These are phyloP conservation scores for Drosophila nigritarsus DNA, from an alignment of 2,888 invertebrate species.

Conservation along the genomic window DNA sequence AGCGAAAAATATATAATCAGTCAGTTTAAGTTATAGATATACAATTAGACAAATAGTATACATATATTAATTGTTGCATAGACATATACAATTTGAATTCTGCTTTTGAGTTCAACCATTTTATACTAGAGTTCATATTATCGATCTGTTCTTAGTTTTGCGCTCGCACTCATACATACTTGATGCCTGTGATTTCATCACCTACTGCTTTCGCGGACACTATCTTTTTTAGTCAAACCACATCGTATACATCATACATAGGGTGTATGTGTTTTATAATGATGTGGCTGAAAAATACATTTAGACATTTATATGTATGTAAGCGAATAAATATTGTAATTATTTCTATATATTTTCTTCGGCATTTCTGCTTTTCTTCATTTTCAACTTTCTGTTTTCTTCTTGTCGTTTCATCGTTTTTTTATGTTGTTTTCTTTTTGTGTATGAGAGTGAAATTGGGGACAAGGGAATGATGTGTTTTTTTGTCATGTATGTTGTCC, in stretches of 20 bases:
- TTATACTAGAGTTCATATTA: constrained; percentile 24
- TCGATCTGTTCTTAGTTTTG: constrained; percentile 50
- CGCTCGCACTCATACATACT: constrained; percentile 29
- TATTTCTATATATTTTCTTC: constrained; percentile 22
- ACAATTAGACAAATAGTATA: constrained; percentile 47
- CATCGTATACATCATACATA: constrained; percentile 37
- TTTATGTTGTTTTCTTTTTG: not conserved
- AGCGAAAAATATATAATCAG: constrained; percentile 76
- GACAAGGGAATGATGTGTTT: not conserved
- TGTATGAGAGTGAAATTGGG: constrained; percentile 6
- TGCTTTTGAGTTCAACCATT: constrained; percentile 40
- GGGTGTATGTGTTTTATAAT: constrained; percentile 30
- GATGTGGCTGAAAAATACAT: constrained; percentile 18
- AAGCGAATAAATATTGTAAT: constrained; percentile 18
- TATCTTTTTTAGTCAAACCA: not conserved
- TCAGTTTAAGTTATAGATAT: constrained; percentile 72
- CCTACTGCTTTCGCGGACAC: not conserved
- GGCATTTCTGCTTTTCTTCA: not conserved
- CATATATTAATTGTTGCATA: constrained; percentile 40
- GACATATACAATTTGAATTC: constrained; percentile 34
- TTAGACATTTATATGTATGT: constrained; percentile 14
- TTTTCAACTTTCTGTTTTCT: not conserved
- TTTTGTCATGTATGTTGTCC: constrained; percentile 1
- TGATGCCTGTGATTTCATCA: constrained; percentile 21
- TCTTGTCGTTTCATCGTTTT: constrained; percentile 7